Base-by-base conservation (phyloP, 2,888 invertebrate genomes). In the Pyrrhia umbra region DNA sequence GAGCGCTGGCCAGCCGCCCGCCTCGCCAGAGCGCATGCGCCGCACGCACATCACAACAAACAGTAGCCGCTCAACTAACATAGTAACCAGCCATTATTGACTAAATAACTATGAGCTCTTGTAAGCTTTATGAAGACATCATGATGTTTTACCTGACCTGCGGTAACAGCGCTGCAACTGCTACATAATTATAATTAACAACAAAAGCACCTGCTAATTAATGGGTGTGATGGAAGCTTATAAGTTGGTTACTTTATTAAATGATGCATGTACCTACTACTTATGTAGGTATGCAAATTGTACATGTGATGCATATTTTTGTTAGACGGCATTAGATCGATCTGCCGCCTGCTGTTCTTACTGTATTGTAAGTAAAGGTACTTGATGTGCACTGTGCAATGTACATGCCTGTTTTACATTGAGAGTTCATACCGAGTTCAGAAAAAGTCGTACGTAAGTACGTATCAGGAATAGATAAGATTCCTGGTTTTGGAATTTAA, bases 81-180 rank as follows among this genome's bases (percentile, higher is more conserved):
- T 75, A 78, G 83, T 82, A 79, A 80, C 85, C 76, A 82, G 79
- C 72, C 75, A 77, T 78, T 91, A 91, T 91, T 89, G 91, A 91
- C 87, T 83, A 85, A 90, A 85, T 81, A 74, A 75, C 42, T 69
- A 62, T 75, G 72, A 77, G 78, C 70, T 80, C 56, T 43, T 61
- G 52, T 45, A 56, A 63, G 70, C 75, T 80, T 64, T 56, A 52
- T 63, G 51, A 50, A 65, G 39, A 37, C 52, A 9, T 39, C 37
- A 45, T 39, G 25, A 30, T 34, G 52, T 54, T 62, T 64, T 21
- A 51, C 25, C 15, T 51, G 39, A 43, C 13, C 18, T 27, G 16
- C 27, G 15, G 9, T 23, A 23, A 23, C n/a, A 27, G 18, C 40
- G 10, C 27, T 47, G 40, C 40, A 21, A 13, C 30, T 30, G 13